phyloP scores from a whole-genome alignment of 2,888 invertebrate species.

The Drosophila buzzatii region DNA sequence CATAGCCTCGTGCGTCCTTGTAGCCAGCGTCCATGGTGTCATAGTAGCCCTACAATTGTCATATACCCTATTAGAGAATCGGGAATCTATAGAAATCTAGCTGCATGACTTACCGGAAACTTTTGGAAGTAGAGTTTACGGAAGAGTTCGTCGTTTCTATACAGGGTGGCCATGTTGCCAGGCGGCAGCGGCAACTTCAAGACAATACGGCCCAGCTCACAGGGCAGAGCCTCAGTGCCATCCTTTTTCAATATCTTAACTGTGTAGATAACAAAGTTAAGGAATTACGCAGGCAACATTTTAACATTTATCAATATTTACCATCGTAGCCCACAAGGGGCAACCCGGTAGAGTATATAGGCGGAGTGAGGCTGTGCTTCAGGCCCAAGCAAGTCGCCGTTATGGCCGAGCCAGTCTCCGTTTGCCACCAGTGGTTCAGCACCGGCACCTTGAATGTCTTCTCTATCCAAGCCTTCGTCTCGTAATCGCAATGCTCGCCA shows the following conservation, averaged over 20 bases:
- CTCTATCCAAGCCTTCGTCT: constrained; percentile 93
- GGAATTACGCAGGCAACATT: neutral
- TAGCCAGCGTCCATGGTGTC: constrained; percentile 98
- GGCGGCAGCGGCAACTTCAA: constrained; percentile 95
- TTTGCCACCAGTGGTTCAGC: constrained; percentile 99
- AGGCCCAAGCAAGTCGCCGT: constrained; percentile 94
- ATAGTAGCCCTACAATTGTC: constrained; percentile 85
- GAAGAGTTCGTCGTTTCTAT: constrained; percentile 92
- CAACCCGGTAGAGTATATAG: constrained; percentile 92
- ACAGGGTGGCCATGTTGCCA: constrained; percentile 93
- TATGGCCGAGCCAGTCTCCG: constrained; percentile 96
- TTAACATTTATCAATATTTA: constrained; percentile 84
- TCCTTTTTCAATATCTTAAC: constrained; percentile 89
- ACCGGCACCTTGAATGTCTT: constrained; percentile 90
- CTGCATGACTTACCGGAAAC: constrained; percentile 90
- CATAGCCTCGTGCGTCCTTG: constrained; percentile 92
- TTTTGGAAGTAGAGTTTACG: constrained; percentile 92
- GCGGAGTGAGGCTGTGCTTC: constrained; percentile 89
- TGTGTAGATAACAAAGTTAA: constrained; percentile 75
- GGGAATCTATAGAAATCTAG: constrained; percentile 23
- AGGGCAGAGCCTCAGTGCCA: constrained; percentile 88
- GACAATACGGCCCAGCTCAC: constrained; percentile 93
- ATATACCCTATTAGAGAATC: neutral
- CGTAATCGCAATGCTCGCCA: constrained; percentile 97
- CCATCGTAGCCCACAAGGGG: constrained; percentile 95